A percentile compares a stretch with the other conserved stretches of the same genome.
These are phyloP conservation scores for Reticulitermes lucifugus DNA, from an alignment of 2,888 invertebrate species.

Conservation along the genomic window DNA sequence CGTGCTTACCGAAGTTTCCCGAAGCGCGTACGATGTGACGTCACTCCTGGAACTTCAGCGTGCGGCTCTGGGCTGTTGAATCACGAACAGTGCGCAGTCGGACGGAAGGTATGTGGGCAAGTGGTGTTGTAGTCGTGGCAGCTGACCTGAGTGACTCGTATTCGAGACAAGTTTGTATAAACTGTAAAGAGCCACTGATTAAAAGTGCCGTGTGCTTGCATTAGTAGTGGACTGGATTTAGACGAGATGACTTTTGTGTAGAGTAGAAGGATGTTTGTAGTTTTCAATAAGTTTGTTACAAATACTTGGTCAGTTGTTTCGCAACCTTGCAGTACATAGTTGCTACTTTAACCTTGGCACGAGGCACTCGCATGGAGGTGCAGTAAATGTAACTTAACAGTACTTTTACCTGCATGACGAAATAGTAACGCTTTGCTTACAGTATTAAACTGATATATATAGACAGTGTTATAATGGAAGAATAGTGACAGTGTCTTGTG, in stretches of 20 bases:
- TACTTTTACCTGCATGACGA: neutral
- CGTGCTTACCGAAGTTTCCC: slow-evolving; percentile 1
- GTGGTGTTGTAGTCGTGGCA: neutral
- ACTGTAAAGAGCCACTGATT: neutral
- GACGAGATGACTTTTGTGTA: neutral
- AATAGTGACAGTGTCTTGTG: slow-evolving; percentile 9
- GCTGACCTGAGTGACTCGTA: neutral
- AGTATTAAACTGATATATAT: neutral
- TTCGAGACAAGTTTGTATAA: neutral
- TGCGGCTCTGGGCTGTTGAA: neutral
- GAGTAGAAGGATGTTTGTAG: neutral
- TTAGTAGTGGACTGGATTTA: neutral
- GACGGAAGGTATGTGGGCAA: neutral
- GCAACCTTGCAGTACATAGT: neutral
- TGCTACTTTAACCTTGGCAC: slow-evolving; percentile 9
- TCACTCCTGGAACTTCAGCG: slow-evolving; percentile 16
- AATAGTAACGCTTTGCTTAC: neutral
- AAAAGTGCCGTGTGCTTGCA: neutral
- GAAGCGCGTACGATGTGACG: neutral
- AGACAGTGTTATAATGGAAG: neutral
- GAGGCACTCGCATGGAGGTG: neutral
- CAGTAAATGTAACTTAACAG: too few relatives aligned
- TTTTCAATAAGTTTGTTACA: neutral
- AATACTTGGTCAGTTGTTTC: neutral
- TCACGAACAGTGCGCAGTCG: neutral